These are phyloP conservation scores for Percopsis omiscomaycus DNA, from an alignment of 2,797 vertebrate genomes.

Conservation along the genomic window DNA sequence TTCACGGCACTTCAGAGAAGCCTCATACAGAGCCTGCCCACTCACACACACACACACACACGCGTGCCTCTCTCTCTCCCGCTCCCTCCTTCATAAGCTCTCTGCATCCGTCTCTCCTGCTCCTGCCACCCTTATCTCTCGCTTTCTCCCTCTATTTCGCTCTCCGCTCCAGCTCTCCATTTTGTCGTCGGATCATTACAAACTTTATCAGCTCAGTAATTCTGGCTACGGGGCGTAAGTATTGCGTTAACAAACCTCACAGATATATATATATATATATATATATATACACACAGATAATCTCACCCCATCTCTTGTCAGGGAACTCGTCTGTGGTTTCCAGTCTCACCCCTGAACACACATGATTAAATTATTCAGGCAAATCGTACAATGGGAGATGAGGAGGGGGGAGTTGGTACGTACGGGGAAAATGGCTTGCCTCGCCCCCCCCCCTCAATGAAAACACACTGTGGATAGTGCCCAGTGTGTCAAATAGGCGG, in stretches of 20 bases:
- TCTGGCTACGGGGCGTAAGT: conserved; percentile 19
- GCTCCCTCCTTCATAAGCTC: not conserved
- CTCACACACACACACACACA: conserved; percentile 13
- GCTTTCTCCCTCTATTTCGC: not conserved
- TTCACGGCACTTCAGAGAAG: conserved; percentile 33
- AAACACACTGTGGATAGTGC: conserved; percentile 8
- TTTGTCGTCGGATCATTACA: not conserved
- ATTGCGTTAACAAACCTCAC: conserved; percentile 39
- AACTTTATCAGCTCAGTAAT: conserved; percentile 36
- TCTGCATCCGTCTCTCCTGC: not conserved
- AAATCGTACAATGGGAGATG: conserved; percentile 29
- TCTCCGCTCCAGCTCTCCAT: not conserved
- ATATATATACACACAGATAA: conserved; percentile 5
- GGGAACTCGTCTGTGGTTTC: conserved; percentile 39
- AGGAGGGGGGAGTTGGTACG: not conserved
- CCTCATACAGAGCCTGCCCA: conserved; percentile 23
- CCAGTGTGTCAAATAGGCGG: not conserved
- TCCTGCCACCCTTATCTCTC: not conserved
- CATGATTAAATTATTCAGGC: conserved; percentile 59
- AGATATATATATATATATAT: not conserved
- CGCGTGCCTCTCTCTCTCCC: not conserved
- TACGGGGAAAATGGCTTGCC: not conserved
- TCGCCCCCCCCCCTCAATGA: conserved; percentile 8
- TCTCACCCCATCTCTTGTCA: conserved; percentile 45
- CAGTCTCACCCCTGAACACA: conserved; percentile 46